Evolutionary conservation across 2,797 vertebrate species (phyloP), one percentile per base, ranked within the genome.

Genomic region (Sebastes steindachneri): DNA sequence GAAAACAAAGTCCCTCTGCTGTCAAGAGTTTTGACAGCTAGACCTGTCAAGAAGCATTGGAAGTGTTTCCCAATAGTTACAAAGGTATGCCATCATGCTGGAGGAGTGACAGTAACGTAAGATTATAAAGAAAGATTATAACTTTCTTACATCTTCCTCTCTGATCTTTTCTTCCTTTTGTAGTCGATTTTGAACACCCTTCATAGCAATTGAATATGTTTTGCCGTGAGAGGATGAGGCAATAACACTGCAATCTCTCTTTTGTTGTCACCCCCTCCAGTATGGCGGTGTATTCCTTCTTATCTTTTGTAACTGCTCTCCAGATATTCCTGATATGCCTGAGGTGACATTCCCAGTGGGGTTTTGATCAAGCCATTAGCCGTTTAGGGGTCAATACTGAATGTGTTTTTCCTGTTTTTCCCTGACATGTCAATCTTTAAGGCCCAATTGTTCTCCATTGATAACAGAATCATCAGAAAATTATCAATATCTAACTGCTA

Each of bases 101-200:
- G 26, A 75, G 28, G 80, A 84, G 64, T 86, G 88, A 86, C 88
- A 85, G 68, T 77, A 87, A 76, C 37, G 54, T 7, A 15, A 33
- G 64, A 77, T 77, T 68, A 64, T 63, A 64, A 79, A 73, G 64
- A 45, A 58, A 76, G 80, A 83, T 78, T 75, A 60, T 63, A 83
- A 70, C 65, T 77, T 76, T 75, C 85, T 86, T 74, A 85, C 86
- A 84, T 87, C 77, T 74, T 80, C 31, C 65, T 41, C 73, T 88
- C 78, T 86, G 80, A 90, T 91, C 82, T 79, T 71, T 72, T 79
- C 28, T 71, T 75, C 17, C 66, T 84, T 90, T 86, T 90, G 81
- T 85, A 69, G 77, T 73, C 41, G 66, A 74, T 74, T 88, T 84
- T 84, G 58, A 79, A 79, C 53, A 68, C 23, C 69, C 60, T 82